Evolutionary conservation across 2,888 invertebrate genomes (phyloP), one percentile per base, ranked within the genome.

Genomic region (Coleophora deauratella): DNA sequence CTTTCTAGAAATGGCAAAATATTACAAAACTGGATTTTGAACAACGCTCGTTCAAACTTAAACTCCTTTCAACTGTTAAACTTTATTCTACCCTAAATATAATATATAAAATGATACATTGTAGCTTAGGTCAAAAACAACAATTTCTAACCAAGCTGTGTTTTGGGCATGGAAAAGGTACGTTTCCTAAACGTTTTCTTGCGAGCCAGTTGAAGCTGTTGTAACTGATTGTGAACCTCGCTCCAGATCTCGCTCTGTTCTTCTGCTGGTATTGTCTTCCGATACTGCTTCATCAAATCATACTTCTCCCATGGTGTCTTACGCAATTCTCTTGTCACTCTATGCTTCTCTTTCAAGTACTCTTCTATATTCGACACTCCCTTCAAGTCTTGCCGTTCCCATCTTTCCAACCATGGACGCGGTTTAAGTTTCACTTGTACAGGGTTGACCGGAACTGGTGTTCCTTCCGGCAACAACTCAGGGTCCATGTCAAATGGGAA

Each of bases 251-350:
- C 90, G 27, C 85, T 88, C 66, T 96, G 95, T 45, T 98, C 97
- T 69, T 96, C 96, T 54, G 93, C 92, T 9, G 96, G 93, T 57
- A 97, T 93, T 1, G 94, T 93, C 70, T 88, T 86, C 61, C 93
- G 91, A 72, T 98, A 98, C 45, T 92, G 88, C 71, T 94, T 94
- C 97, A 99, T 97, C 40, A 99, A 81, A 77, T 99, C 98, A 75
- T 91, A 95, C 85, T 96, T 93, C 65, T 94, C 94, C 91, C 93
- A 95, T 0, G 95, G 95, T 51, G 87, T 92, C 34, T 87, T 88
- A 28, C 87, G 65, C 39, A 87, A 65, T 49, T 88, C 80, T 4
- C 91, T 88, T 40, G 89, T 87, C 15, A 73, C 66, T 50, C 72
- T 62, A 34, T 81, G 80, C 50, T 88, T 89, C 13, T 85, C 74